phyloP scores from a whole-genome alignment of 2,888 invertebrate genomes.

The Parnassius smintheus region DNA sequence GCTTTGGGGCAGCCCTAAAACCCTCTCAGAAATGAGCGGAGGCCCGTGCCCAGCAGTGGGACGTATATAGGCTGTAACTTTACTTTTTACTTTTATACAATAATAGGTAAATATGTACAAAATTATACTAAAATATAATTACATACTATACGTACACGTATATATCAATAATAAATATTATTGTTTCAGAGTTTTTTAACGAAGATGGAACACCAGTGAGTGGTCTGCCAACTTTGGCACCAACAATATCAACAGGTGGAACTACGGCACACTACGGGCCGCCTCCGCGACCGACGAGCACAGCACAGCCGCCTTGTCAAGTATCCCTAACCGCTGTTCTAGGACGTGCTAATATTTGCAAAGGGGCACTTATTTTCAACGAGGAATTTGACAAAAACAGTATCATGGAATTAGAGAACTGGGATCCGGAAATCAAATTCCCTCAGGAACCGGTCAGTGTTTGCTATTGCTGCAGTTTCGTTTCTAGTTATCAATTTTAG shows the following conservation, averaged over 20 bases:
- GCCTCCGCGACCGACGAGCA: constrained; percentile 21
- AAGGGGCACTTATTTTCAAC: constrained; percentile 80
- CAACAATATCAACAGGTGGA: constrained; percentile 1
- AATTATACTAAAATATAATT: no score
- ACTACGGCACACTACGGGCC: constrained; percentile 11
- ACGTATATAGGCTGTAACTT: no score
- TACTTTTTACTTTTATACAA: no score
- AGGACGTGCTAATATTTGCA: constrained; percentile 59
- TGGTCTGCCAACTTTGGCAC: constrained; percentile 11
- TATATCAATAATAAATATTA: no score
- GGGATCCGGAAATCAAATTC: constrained; percentile 79
- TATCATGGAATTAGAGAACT: constrained; percentile 57
- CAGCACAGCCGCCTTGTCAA: constrained; percentile 40
- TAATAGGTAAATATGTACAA: no score
- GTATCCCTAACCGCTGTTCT: constrained; percentile 50
- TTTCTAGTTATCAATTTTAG: no score
- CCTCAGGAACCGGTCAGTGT: constrained; percentile 81
- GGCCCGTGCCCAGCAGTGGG: no score
- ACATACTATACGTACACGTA: no score
- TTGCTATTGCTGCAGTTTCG: not conserved
- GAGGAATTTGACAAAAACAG: constrained; percentile 76
- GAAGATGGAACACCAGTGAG: constrained; percentile 52
- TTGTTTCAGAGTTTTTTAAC: constrained; percentile 57
- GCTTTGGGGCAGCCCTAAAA: no score
- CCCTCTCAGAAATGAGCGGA: no score